Percentiles rank a stretch among this genome's conserved stretches.
Conservation (phyloP, 2,797 vertebrate genomes). For the Anguilla obscura region DNA sequence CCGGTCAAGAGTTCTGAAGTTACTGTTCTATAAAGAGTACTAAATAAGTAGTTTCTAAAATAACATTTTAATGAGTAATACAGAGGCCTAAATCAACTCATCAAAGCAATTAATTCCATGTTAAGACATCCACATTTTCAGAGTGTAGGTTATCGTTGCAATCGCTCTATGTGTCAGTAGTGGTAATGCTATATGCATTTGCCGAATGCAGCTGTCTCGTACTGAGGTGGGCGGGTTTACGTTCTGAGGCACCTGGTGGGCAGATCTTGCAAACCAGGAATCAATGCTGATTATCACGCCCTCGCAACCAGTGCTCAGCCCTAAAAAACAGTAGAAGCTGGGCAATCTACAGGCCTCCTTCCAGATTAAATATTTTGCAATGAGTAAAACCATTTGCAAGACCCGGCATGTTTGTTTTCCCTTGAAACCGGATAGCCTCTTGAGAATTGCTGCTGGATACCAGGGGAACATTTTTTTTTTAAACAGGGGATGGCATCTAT, state of each 20-base stretch:
- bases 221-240: background rate
- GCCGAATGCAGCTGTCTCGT: background rate
- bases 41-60: background rate
- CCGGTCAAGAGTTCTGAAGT: background rate
- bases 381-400: constrained; percentile 49
- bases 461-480: constrained; percentile 54
- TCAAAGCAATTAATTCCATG: background rate
- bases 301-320: background rate
- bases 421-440: constrained; percentile 64
- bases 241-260: background rate
- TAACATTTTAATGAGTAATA: constrained; percentile 9
- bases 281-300: background rate
- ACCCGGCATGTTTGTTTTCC: constrained; percentile 57
- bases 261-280: background rate
- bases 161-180: background rate
- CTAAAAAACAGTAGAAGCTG: constrained; percentile 36
- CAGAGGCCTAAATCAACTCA: background rate
- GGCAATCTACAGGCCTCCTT: constrained; percentile 35
- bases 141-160: background rate
- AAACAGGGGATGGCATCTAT: constrained; percentile 62
- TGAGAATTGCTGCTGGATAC: constrained; percentile 59
- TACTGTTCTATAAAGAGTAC: background rate
- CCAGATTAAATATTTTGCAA: constrained; percentile 56
- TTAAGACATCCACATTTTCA: background rate
- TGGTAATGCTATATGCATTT: background rate